phyloP scores from a whole-genome alignment of 1,140 invertebrate species.

The Cardiocondyla obscurior region DNA sequence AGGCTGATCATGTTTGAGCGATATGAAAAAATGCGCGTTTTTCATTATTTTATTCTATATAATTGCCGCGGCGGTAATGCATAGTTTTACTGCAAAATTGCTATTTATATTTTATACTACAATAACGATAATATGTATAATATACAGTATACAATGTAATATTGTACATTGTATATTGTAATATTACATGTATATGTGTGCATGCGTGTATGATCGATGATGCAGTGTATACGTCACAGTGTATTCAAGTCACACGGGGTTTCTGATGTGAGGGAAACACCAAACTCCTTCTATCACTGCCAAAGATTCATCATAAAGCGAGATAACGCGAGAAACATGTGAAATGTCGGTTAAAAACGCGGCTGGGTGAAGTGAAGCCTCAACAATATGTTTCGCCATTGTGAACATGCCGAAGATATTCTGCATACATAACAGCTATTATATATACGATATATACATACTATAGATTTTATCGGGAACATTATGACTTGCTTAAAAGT shows the following conservation, averaged over 20 bases:
- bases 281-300: slow-evolving; percentile 59
- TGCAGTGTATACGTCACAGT: slow-evolving; percentile 3
- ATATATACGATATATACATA: slow-evolving; percentile 2
- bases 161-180: neutral
- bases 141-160: neutral
- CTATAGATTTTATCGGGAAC: slow-evolving; percentile 61
- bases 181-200: neutral
- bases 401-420: slow-evolving; percentile 58
- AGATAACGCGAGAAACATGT: neutral
- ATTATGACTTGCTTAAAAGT: slow-evolving; percentile 76
- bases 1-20: slow-evolving; percentile 26
- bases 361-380: slow-evolving; percentile 25
- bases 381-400: slow-evolving; percentile 65
- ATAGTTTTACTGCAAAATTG: slow-evolving; percentile 13
- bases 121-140: neutral
- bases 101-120: slow-evolving; percentile 7
- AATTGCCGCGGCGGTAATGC: neutral
- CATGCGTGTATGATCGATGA: neutral
- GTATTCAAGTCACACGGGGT: slow-evolving; percentile 30
- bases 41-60: neutral
- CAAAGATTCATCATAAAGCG: slow-evolving; percentile 40
- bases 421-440: slow-evolving; percentile 51
- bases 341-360: neutral
- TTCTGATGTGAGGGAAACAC: slow-evolving; percentile 6
- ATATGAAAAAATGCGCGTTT: neutral